phyloP scores from a whole-genome alignment of 2,797 vertebrate species.

The Manis crassicaudata region DNA sequence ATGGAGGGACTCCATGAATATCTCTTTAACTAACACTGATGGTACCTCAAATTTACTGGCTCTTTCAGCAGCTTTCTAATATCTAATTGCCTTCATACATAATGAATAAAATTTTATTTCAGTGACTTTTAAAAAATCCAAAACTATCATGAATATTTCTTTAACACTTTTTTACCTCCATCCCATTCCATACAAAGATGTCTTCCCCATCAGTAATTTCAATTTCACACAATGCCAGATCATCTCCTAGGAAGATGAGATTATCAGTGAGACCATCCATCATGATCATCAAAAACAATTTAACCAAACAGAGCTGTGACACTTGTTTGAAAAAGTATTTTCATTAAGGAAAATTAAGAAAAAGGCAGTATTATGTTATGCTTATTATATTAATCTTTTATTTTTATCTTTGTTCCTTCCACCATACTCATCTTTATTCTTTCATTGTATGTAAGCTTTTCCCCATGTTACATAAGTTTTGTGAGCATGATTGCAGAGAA shows the following conservation, averaged over 20 bases:
- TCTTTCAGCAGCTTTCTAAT: background rate
- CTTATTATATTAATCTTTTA: background rate
- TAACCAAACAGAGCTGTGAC: background rate
- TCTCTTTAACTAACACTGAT: background rate
- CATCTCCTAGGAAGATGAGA: slow-evolving; percentile 88
- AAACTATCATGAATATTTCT: background rate
- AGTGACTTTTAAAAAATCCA: background rate
- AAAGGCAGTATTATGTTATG: background rate
- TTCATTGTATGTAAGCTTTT: background rate
- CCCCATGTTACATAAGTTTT: background rate
- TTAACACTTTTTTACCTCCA: slow-evolving; percentile 88
- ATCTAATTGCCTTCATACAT: background rate
- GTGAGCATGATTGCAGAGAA: background rate
- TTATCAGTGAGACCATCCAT: background rate
- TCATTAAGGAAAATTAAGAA: slow-evolving; percentile 39
- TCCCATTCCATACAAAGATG: slow-evolving; percentile 97
- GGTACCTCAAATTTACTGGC: background rate
- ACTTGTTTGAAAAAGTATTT: slow-evolving; percentile 8
- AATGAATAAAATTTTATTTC: background rate
- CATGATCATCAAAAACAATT: background rate
- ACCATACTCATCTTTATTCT: background rate
- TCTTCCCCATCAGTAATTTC: slow-evolving; percentile 90
- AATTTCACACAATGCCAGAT: slow-evolving; percentile 86
- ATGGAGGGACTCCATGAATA: background rate
- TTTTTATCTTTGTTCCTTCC: background rate